Conservation (phyloP, 2,888 invertebrate species). For the Empis stercorea region DNA sequence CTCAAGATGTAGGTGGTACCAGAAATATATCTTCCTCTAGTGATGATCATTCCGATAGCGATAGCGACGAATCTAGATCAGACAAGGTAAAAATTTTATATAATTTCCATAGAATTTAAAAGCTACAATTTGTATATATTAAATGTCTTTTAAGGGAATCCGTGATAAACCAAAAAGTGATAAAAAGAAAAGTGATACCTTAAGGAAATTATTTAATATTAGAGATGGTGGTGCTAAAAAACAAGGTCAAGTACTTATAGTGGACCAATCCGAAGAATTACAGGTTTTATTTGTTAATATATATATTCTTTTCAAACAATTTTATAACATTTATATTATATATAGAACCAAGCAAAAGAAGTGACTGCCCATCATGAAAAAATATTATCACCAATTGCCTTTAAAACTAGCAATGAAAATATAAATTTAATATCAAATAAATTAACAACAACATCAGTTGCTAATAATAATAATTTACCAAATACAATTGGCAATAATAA, state of each 20-base stretch:
- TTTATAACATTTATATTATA: constrained; percentile 8
- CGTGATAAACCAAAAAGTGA: constrained; percentile 40
- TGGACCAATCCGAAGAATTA: constrained; percentile 45
- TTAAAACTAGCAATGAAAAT: constrained; percentile 12
- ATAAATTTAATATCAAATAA: background rate
- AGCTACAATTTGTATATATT: too few relatives aligned
- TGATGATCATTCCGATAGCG: constrained; percentile 19
- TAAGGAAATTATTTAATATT: constrained; percentile 54
- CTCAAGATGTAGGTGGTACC: too few relatives aligned
- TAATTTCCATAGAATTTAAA: too few relatives aligned
- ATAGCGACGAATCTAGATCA: constrained; percentile 20
- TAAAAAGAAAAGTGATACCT: constrained; percentile 56
- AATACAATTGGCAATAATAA: constrained; percentile 8
- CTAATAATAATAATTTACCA: background rate
- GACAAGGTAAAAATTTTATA: constrained; percentile 14
- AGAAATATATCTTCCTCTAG: constrained; percentile 7
- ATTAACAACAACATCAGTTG: background rate
- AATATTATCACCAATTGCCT: constrained; percentile 20
- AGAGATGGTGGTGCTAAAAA: constrained; percentile 60
- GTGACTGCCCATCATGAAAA: constrained; percentile 20
- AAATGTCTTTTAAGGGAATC: constrained; percentile 1
- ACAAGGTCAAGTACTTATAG: constrained; percentile 60
- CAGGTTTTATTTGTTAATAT: constrained; percentile 11
- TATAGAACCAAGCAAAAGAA: constrained; percentile 31
- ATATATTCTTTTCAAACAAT: too few relatives aligned